Evolutionary conservation across 2,113 vertebrate genomes (phyloP).

Genomic region (Cathartes aura): DNA sequence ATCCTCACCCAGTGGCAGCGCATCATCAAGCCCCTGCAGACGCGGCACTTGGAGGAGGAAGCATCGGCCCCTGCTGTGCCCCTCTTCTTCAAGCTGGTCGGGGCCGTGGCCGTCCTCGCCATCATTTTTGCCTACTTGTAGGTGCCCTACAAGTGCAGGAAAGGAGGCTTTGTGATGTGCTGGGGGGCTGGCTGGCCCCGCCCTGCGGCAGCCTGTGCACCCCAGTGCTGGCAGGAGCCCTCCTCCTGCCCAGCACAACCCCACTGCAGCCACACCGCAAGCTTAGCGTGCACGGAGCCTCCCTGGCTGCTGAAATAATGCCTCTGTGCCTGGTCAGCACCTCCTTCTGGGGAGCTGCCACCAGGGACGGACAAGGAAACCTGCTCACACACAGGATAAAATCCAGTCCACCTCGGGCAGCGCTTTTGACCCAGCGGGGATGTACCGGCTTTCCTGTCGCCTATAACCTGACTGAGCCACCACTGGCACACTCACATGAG

Average conservation of each 20-base stretch:
- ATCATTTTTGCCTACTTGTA: slow-evolving; percentile 27
- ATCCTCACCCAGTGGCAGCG: slow-evolving; percentile 83
- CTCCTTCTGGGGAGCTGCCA: fast-evolving
- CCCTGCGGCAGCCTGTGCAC: neutral
- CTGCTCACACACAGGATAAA: neutral
- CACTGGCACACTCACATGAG: fast-evolving
- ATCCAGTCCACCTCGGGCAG: neutral
- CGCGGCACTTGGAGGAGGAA: neutral
- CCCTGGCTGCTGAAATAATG: neutral
- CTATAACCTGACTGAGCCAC: fast-evolving
- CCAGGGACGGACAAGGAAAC: neutral
- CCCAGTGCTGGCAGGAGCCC: neutral
- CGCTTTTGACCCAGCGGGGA: fast-evolving
- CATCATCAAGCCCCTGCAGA: slow-evolving; percentile 77
- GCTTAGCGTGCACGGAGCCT: neutral
- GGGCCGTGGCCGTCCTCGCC: neutral
- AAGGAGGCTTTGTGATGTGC: neutral
- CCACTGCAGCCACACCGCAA: fast-evolving
- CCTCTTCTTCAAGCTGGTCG: neutral
- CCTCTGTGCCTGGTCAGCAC: fast-evolving
- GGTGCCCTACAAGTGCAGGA: neutral
- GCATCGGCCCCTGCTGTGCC: fast-evolving
- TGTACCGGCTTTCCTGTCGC: fast-evolving
- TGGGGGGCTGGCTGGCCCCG: neutral
- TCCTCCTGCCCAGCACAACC: fast-evolving